These are phyloP conservation scores for Stenchaetothrips biformis DNA, from an alignment of 2,888 invertebrate genomes.

Conservation along the genomic window DNA sequence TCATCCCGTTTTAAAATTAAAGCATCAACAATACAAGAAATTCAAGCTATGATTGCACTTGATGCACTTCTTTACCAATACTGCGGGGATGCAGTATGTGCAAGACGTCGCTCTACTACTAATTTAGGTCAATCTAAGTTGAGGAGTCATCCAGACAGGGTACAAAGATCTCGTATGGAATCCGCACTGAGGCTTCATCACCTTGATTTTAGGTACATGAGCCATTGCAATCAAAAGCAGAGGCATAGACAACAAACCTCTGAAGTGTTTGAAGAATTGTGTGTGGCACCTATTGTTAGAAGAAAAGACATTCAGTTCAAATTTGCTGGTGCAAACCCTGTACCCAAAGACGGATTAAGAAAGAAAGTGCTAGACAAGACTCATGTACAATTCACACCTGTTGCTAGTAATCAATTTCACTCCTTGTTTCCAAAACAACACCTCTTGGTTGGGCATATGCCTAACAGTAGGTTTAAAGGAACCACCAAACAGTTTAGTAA, in stretches of 20 bases:
- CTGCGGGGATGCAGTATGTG: neutral
- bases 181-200: neutral
- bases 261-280: neutral
- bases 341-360: neutral
- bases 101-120: neutral
- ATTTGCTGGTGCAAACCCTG: constrained; percentile 1
- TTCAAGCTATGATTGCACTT: neutral
- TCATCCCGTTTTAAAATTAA: neutral
- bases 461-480: neutral
- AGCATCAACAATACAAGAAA: neutral
- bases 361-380: neutral
- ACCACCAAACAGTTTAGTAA: neutral
- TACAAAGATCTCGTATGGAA: neutral
- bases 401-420: neutral
- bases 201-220: neutral
- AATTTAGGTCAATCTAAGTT: no score
- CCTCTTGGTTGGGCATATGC: neutral
- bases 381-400: neutral
- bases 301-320: constrained; percentile 14
- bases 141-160: no score
- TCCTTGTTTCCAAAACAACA: neutral
- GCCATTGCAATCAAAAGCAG: neutral
- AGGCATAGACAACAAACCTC: neutral
- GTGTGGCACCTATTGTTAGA: neutral
- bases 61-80: neutral